Evolutionary conservation across 2,113 vertebrate genomes (phyloP).

Genomic region (Syrrhaptes paradoxus): DNA sequence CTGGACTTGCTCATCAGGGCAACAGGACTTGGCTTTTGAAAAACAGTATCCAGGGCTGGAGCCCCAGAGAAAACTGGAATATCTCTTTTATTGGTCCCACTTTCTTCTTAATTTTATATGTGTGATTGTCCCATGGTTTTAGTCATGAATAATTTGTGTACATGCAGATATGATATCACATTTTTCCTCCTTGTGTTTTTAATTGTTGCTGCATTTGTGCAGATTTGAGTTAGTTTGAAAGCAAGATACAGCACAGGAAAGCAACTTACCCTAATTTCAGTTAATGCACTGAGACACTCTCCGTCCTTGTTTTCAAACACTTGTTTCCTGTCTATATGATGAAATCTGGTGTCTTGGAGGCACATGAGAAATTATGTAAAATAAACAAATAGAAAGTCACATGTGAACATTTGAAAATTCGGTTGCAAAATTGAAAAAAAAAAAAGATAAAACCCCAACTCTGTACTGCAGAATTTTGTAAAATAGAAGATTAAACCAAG

Average conservation of each 20-base stretch:
- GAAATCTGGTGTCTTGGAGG: background rate
- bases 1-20: background rate
- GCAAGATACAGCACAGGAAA: background rate
- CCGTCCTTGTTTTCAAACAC: background rate
- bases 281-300: background rate
- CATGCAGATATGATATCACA: background rate
- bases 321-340: background rate
- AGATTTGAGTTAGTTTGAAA: background rate
- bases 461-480: background rate
- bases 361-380: background rate
- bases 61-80: background rate
- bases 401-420: background rate
- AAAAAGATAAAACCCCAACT: background rate
- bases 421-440: background rate
- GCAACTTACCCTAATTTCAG: background rate
- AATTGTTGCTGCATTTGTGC: background rate
- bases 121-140: background rate
- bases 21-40: background rate
- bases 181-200: background rate
- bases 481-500: background rate
- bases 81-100: background rate
- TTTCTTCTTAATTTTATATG: background rate
- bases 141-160: background rate
- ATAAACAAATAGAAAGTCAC: background rate
- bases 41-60: background rate